Base-by-base conservation (phyloP, 2,888 invertebrate genomes). In the Campoplex capitator region DNA sequence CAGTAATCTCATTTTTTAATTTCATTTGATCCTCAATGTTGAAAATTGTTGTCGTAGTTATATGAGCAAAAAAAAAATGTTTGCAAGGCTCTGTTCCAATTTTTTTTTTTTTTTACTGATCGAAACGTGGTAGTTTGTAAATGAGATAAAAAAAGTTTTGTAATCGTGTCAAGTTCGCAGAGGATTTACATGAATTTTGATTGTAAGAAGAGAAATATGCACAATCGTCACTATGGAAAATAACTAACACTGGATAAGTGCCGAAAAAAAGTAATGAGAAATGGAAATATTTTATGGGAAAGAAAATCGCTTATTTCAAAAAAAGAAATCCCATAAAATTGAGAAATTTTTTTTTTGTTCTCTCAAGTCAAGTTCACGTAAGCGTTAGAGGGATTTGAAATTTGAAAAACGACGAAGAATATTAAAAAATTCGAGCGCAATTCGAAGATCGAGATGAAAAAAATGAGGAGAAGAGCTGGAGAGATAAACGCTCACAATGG, bases 401-500 rank as follows among this genome's bases (percentile, higher is more conserved):
- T 1, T 23, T 70, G 48, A 54, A 71, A 71, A 74, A 38, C 2
- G 35, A 68, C 38, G 1, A 67, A 28, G 58, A 38, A 32, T 16
- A 16, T 32, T 32, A 16, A 16, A 32, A 16, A 16, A 7, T 13
- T 4, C 35, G 51, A 38, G 28, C 9, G 6, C 11, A 42, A 77
- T n/a, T 3, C 56, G 78, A 70, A 62, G 58, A 48, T 79, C 18
- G 48, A 38, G 54, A 48, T 51, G 65, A 71, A 58, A 45, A 32
- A 71, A 78, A 28, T 54, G 23, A 16, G 56, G 13, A 18, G 23
- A 13, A 65, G 54, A 23, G 9, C 18, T n/a, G 58, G 35, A 54
- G 68, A 85, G 71, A 51, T 71, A 87, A 89, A 78, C 86, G 89
- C 85, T 13, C 23, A 80, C 35, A 62, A 80, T 48, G 45, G 32